phyloP scores from a whole-genome alignment of 2,113 vertebrate species.

The Barnardius zonarius region DNA sequence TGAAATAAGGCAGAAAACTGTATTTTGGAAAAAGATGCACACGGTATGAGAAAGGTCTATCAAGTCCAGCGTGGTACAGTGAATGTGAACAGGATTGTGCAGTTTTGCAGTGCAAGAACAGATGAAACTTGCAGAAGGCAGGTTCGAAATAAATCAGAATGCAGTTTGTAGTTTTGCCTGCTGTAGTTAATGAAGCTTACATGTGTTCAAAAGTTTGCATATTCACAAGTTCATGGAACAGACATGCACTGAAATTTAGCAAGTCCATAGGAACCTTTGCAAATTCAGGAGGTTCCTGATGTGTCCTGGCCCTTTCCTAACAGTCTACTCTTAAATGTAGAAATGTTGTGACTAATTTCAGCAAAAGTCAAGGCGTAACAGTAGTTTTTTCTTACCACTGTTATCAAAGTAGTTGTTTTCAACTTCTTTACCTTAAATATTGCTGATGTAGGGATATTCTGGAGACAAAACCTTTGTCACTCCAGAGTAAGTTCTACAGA shows the following conservation, averaged over 20 bases:
- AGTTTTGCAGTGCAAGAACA: neutral
- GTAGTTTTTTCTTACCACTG: neutral
- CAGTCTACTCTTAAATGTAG: neutral
- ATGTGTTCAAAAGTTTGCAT: neutral
- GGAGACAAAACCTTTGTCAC: neutral
- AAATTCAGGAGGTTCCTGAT: neutral
- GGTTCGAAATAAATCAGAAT: neutral
- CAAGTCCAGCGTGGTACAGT: neutral
- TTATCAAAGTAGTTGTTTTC: neutral
- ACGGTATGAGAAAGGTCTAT: neutral
- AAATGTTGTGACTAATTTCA: neutral
- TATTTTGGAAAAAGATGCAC: neutral
- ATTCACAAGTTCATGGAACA: neutral
- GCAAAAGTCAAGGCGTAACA: neutral
- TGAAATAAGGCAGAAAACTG: neutral
- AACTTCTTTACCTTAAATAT: neutral
- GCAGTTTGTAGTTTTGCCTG: neutral
- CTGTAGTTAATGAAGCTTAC: neutral
- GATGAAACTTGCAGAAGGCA: neutral
- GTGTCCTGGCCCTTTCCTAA: neutral
- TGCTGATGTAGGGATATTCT: neutral
- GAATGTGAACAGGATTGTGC: neutral
- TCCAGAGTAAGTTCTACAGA: neutral
- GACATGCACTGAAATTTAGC: neutral
- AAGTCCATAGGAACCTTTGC: neutral